A percentile compares a stretch with the other conserved stretches of the same genome.
phyloP scores from a whole-genome alignment of 2,888 invertebrate species.

The Leptopilina myrica region DNA sequence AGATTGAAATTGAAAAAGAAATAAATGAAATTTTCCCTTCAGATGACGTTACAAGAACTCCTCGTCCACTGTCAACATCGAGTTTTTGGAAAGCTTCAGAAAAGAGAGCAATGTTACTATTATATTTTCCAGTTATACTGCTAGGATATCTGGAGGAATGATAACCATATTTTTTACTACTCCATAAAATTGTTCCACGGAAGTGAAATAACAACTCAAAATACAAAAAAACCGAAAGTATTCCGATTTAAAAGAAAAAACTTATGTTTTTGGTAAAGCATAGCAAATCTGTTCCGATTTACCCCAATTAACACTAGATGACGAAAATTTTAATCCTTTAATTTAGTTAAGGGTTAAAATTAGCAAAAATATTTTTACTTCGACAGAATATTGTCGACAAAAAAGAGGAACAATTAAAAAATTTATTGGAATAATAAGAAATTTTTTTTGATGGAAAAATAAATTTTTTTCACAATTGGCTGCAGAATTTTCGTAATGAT shows the following conservation, averaged over 20 bases:
- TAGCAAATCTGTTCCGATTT: no score
- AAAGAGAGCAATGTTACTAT: not conserved
- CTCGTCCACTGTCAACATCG: not conserved
- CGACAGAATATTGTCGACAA: not conserved
- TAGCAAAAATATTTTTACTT: not conserved
- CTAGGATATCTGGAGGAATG: not conserved
- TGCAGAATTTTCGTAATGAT: not conserved
- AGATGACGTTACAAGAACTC: not conserved
- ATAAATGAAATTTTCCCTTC: not conserved
- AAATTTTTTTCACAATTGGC: not conserved
- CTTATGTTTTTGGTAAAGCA: no score
- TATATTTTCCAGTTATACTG: not conserved
- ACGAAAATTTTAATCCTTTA: not conserved
- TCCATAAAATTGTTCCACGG: no score
- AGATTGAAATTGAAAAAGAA: not conserved
- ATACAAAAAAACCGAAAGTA: no score
- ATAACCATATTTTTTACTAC: not conserved
- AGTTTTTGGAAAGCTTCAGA: slow-evolving; percentile 4
- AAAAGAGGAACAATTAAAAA: not conserved
- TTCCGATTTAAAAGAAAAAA: not conserved
- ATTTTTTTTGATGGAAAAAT: not conserved
- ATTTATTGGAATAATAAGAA: not conserved
- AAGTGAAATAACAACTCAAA: no score
- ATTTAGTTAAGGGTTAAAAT: not conserved
- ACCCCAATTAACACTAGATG: not conserved